Conservation (phyloP, 2,113 vertebrate species). For the Ictalurus punctatus region DNA sequence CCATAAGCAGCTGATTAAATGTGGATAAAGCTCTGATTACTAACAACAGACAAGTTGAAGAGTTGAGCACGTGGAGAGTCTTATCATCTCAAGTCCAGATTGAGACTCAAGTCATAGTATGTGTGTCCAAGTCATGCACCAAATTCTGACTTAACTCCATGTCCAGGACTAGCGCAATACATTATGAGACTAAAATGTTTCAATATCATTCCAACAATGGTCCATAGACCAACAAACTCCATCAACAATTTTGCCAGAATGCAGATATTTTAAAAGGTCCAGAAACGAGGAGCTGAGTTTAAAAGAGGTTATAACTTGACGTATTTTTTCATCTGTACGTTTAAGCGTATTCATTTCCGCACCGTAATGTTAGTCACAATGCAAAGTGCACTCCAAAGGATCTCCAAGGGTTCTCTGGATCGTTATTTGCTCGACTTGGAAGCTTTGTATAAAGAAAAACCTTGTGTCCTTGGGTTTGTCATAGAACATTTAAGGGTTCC, state of each 20-base stretch:
- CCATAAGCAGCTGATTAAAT: slow-evolving; percentile 12
- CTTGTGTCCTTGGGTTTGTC: too few species aligned
- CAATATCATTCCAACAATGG: neutral
- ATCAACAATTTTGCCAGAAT: neutral
- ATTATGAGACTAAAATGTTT: neutral
- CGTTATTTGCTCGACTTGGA: neutral
- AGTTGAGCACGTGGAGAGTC: neutral
- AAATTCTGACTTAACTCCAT: neutral
- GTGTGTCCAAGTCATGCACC: neutral
- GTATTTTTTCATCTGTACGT: neutral
- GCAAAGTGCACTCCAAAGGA: neutral
- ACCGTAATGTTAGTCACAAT: neutral
- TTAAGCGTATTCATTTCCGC: neutral
- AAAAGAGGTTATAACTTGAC: neutral
- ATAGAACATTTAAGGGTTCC: neutral
- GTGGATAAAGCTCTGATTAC: slow-evolving; percentile 1
- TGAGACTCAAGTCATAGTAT: neutral
- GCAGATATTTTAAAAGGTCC: neutral
- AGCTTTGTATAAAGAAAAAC: neutral
- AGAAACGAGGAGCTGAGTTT: neutral
- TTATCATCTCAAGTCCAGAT: neutral
- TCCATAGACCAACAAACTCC: neutral
- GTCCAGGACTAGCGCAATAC: neutral
- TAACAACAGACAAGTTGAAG: neutral
- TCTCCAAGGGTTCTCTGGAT: slow-evolving; percentile 8